Base-by-base conservation (phyloP, 1,140 invertebrate genomes). In the Melitaea cinxia region DNA sequence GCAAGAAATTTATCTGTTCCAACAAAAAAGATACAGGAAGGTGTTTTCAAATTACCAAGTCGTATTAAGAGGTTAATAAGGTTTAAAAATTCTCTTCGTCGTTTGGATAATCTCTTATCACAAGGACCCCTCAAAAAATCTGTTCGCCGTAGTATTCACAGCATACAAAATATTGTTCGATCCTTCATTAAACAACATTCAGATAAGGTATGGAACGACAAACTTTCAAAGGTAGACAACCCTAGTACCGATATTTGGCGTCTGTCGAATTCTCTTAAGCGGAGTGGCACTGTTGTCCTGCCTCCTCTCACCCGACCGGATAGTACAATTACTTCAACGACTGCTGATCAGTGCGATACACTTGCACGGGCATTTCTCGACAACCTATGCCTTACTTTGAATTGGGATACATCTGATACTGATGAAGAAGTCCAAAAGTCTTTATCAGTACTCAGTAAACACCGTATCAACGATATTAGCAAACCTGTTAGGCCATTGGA, bases 201-300 rank as follows among this genome's bases (percentile, higher is more conserved):
- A 35, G 53, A 23, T 9, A 21, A 37, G 12, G 9, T 12, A 23
- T 37, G 4, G 33, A 21, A 39, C 12, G 19, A 19, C 12, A 42
- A 37, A 10, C 35, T 56, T 9, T n/a, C 33, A 4, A 23, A n/a
- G 6, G 30, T 56, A 5, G 54, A 26, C 21, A 28, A 37, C 33
- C 21, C 55, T 19, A 42, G 55, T 10, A 24, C 37, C 15, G 55
- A 58, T 12, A 21, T 37, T 10, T 58, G 33, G 19, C 17, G 26
- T 23, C 1, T 39, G 4, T 39, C 14, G 4, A 39, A 9, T 14
- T 14, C n/a, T 2, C 14, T 39, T 2, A 14, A 39, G 15, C 35
- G n/a, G 4, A 39, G 14, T 14, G 4, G 4, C 15, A 14, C 12
- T 39, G n/a, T 15, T 14, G 15, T 39, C 6, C n/a, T n/a, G n/a